Percentiles rank a stretch among this genome's conserved stretches.
Conservation (phyloP, 2,888 invertebrate genomes). For the Colletes collaris region DNA sequence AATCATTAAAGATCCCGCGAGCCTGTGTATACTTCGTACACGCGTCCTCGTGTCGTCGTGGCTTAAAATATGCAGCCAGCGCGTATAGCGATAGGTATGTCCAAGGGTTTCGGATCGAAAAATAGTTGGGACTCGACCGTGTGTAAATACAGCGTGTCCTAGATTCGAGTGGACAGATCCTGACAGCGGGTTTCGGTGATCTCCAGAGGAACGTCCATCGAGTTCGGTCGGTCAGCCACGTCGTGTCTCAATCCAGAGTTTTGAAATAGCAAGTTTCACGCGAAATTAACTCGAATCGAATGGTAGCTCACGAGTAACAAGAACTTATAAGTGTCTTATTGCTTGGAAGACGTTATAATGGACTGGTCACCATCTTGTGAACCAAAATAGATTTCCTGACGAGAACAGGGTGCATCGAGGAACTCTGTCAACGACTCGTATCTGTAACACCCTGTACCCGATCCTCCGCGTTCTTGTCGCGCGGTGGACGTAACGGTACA, state of each 20-base stretch:
- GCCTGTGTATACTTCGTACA: neutral
- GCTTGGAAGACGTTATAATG: too few species aligned
- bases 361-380: too few species aligned
- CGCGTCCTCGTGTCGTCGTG: neutral
- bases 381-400: too few species aligned
- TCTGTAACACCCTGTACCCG: neutral
- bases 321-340: too few species aligned
- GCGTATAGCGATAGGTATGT: conserved; percentile 12
- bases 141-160: conserved; percentile 22
- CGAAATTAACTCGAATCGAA: too few species aligned
- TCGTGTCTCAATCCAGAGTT: conserved; percentile 7
- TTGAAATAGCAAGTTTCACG: neutral
- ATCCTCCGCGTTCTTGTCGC: neutral
- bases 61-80: conserved; percentile 26
- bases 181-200: neutral
- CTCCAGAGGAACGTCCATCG: neutral
- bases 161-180: conserved; percentile 26
- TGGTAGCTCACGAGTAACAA: too few species aligned
- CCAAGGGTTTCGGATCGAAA: conserved; percentile 20
- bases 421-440: neutral
- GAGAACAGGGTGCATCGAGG: too few species aligned
- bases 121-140: conserved; percentile 19
- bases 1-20: conserved; percentile 78
- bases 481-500: conserved; percentile 77
- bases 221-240: neutral